Evolutionary conservation across 2,113 vertebrate species (phyloP).

Genomic region (Sapajus apella): DNA sequence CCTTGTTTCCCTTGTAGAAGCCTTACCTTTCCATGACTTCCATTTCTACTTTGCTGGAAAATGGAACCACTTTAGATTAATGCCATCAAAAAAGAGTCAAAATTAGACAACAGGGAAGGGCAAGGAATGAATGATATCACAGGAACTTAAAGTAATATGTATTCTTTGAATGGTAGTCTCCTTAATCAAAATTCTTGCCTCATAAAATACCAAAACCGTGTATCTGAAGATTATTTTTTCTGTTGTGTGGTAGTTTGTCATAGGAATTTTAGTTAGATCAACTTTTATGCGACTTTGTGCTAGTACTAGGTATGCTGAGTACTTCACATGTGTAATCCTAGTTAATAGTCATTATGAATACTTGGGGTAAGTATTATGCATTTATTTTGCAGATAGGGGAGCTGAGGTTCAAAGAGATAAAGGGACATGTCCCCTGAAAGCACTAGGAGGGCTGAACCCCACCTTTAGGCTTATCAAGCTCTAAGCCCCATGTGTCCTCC

Average conservation of each 20-base stretch:
- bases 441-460: neutral
- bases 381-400: neutral
- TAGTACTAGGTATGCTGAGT: neutral
- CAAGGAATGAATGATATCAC: neutral
- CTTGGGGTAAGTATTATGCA: neutral
- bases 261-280: neutral
- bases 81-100: neutral
- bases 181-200: neutral
- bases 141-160: neutral
- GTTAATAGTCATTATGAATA: neutral
- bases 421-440: neutral
- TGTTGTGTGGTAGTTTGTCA: neutral
- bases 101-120: neutral
- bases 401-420: neutral
- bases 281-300: neutral
- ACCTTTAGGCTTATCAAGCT: neutral
- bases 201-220: neutral
- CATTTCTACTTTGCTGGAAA: neutral
- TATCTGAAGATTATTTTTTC: neutral
- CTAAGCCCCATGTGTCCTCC: neutral
- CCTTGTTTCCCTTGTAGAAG: neutral
- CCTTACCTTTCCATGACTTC: neutral
- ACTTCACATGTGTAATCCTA: neutral
- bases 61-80: neutral
- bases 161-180: neutral